Base-by-base conservation (phyloP, 1,140 invertebrate species). In the Harlomillsia oculata region DNA sequence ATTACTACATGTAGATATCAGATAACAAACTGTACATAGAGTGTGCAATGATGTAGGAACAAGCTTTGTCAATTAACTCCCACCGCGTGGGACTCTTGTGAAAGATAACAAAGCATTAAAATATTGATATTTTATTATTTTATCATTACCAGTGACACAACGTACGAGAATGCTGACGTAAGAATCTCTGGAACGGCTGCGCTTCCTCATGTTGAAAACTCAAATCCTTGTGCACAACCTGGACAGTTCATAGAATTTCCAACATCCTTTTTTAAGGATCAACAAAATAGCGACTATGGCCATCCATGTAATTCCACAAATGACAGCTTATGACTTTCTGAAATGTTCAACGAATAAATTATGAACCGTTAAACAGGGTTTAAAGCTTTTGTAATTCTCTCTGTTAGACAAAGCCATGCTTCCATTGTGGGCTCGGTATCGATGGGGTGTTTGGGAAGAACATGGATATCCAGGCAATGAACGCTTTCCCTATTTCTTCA, bases 391-490 rank as follows among this genome's bases (percentile, higher is more conserved):
- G 23, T 6, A 26, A 46, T 26, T 45, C 20, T 43, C 4, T 21
- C 40, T 20, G 4, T 5, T 18, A 59, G 56, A 8, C 0, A 59
- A 53, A 53, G 49, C 44, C 21, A 16, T 59, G 14, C 20, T 51
- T 3, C 8, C 41, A 4, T 39, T 34, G 30, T 59, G 49, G 49
- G 56, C 56, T 20, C 39, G 41, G 44, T 40, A 46, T 34, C 49
- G 56, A 5, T 59, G 36, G 14, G 56, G 56, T 20, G 49, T 53
- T 5, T 59, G 50, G 32, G 56, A 59, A 28, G 54, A 56, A 50
- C 28, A 56, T 23, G 54, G 54, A 0, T 39, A 49, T 28, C 54
- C 34, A 25, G 36, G 30, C 13, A 29, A 56, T 40, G 2, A 30
- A 1, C 18, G 21, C 2, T 59, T 55, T 41, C 60, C 60, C 5